Percentiles rank a stretch among this genome's conserved stretches.
phyloP scores from a whole-genome alignment of 1,140 invertebrate species.

The Apis florea region DNA sequence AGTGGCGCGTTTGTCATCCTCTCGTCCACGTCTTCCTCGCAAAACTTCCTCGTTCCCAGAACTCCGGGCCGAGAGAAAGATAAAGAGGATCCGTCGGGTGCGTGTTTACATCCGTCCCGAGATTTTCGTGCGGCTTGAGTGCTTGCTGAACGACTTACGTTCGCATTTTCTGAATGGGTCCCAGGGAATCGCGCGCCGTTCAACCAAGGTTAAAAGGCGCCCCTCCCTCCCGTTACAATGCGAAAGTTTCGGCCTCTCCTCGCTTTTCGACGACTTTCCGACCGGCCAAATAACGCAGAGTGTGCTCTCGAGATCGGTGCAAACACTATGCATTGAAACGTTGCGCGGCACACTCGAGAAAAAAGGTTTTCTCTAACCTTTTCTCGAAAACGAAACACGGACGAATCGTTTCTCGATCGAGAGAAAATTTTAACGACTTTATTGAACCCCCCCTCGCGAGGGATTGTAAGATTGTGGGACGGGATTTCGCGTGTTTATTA shows the following conservation, averaged over 20 bases:
- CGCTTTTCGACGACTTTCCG: conserved; percentile 8
- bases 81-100: conserved; percentile 35
- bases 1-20: conserved; percentile 58
- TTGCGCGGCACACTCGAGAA: conserved; percentile 44
- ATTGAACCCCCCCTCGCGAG: too few relatives aligned
- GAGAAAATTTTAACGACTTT: too few relatives aligned
- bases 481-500: too few relatives aligned
- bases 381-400: too few relatives aligned
- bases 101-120: conserved; percentile 53
- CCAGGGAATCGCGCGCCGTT: conserved; percentile 49
- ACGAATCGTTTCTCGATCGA: too few relatives aligned
- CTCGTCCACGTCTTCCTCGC: conserved; percentile 36
- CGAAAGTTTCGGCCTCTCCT: conserved; percentile 18
- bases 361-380: background rate
- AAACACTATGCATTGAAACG: conserved; percentile 56
- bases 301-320: conserved; percentile 52
- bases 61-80: conserved; percentile 1
- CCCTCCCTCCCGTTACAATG: conserved; percentile 18
- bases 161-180: conserved; percentile 53
- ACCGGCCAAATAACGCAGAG: background rate
- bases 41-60: conserved; percentile 17
- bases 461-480: too few relatives aligned
- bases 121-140: conserved; percentile 58
- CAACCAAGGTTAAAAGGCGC: conserved; percentile 54
- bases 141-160: conserved; percentile 46